Conservation (phyloP, 2,797 vertebrate genomes). For the Morelia viridis region DNA sequence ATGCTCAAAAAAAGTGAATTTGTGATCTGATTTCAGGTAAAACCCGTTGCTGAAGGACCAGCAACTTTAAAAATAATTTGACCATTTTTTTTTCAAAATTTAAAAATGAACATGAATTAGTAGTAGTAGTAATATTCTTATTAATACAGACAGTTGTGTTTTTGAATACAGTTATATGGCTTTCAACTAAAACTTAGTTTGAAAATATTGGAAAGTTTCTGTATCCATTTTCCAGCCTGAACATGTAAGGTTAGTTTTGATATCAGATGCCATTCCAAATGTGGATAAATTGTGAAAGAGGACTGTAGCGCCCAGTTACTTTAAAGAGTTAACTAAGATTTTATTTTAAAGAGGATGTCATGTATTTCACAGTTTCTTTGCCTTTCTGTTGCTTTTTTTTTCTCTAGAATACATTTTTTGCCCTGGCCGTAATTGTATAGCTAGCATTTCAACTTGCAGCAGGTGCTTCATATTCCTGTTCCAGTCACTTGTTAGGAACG, state of each 20-base stretch:
- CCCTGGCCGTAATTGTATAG: slow-evolving; percentile 58
- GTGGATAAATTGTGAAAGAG: slow-evolving; percentile 33
- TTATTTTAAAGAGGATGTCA: slow-evolving; percentile 59
- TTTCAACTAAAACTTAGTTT: slow-evolving; percentile 14
- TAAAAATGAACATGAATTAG: neutral
- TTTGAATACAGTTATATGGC: neutral
- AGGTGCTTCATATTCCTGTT: slow-evolving; percentile 69
- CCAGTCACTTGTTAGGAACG: slow-evolving; percentile 66
- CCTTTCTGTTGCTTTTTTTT: slow-evolving; percentile 67
- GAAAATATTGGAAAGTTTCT: neutral
- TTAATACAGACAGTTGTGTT: neutral
- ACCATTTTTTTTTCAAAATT: neutral
- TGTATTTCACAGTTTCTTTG: slow-evolving; percentile 79
- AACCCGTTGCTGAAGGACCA: slow-evolving; percentile 26
- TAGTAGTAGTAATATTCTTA: neutral
- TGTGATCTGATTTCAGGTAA: neutral
- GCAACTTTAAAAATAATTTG: slow-evolving; percentile 43
- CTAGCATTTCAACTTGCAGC: slow-evolving; percentile 63
- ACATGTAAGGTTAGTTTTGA: slow-evolving; percentile 26
- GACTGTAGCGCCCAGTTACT: slow-evolving; percentile 44
- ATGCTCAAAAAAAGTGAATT: neutral
- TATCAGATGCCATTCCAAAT: slow-evolving; percentile 17
- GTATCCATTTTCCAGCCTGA: neutral
- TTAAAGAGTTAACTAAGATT: neutral
- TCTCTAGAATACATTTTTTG: slow-evolving; percentile 64